Evolutionary conservation across 1,140 invertebrate genomes (phyloP).

Genomic region (Teleopsis dalmanni): DNA sequence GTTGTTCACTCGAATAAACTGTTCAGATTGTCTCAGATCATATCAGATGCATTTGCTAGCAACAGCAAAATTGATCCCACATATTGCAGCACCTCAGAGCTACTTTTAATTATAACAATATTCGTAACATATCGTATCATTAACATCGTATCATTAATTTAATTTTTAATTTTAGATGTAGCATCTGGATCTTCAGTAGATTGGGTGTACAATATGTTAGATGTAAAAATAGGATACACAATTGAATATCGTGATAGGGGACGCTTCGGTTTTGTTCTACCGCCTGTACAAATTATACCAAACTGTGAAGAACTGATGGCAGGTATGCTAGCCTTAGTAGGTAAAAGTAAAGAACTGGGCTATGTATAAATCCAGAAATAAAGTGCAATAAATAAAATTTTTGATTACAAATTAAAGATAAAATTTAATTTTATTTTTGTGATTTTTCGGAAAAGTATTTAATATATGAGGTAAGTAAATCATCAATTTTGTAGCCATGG

Average conservation of each 20-base stretch:
- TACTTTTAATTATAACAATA: background rate
- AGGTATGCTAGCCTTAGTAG: slow-evolving; percentile 66
- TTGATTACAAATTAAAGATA: background rate
- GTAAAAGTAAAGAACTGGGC: slow-evolving; percentile 27
- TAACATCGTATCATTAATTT: background rate
- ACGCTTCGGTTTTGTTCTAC: slow-evolving; percentile 77
- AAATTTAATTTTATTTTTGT: background rate
- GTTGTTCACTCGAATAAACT: too few species aligned
- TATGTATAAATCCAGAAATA: slow-evolving; percentile 15
- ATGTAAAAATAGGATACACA: slow-evolving; percentile 56
- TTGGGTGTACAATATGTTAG: slow-evolving; percentile 55
- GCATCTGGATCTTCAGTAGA: slow-evolving; percentile 57
- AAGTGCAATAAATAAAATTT: background rate
- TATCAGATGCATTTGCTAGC: background rate
- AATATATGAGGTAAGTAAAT: slow-evolving; percentile 87
- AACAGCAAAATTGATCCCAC: background rate
- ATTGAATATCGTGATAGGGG: slow-evolving; percentile 63
- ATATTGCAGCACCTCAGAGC: too few species aligned
- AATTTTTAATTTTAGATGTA: slow-evolving; percentile 20
- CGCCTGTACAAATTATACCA: slow-evolving; percentile 69
- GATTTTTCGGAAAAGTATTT: slow-evolving; percentile 23
- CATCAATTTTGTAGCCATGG: slow-evolving; percentile 94
- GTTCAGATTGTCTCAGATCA: too few species aligned
- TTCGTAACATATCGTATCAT: background rate
- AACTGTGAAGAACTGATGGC: slow-evolving; percentile 76